Base-by-base conservation (phyloP, 2,113 vertebrate genomes). In the Gavialis gangeticus region DNA sequence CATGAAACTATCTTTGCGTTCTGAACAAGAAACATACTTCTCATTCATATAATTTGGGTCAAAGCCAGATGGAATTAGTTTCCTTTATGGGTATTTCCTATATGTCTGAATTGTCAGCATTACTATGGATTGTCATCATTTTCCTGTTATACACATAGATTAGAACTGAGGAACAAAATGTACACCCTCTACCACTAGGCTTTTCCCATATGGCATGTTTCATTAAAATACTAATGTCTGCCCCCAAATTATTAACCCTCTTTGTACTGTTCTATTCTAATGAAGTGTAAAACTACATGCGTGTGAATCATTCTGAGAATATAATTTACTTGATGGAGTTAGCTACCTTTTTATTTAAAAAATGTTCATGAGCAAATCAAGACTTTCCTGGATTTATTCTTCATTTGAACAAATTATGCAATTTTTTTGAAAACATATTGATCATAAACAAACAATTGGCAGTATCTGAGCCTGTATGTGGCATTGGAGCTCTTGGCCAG, bases 61-160 rank as follows among this genome's bases (percentile, higher is more conserved):
- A 96, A 97, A 97, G 95, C 95, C 96, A 97, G 96, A 86, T 94
- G 96, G 95, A 97, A 94, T 93, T 84, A 76, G 90, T 96, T 98
- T 97, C 97, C 93, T 96, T 91, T 64, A 92, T 91, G 85, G 84
- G 79, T 90, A 94, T 96, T 94, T 97, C 97, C 88, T 87, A 86
- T 63, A 94, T 79, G 87, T 82, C 84, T 94, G 89, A 96, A 95
- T 96, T 96, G 92, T 96, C 94, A 95, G 91, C 93, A 90, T 85
- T 81, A 92, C 95, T 94, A 91, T 66, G 87, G 90, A 89, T 90
- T 60, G 79, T 71, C 90, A 92, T 96, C 92, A 94, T 87, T 92
- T 94, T 79, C 81, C 89, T 95, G 91, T 77, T 83, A 95, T 94
- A 95, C 94, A 97, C 95, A 96, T 95, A 97, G 96, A 84, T 92